Evolutionary conservation across 2,888 invertebrate species (phyloP).

Genomic region (Stenoptilia bipunctidactyla): DNA sequence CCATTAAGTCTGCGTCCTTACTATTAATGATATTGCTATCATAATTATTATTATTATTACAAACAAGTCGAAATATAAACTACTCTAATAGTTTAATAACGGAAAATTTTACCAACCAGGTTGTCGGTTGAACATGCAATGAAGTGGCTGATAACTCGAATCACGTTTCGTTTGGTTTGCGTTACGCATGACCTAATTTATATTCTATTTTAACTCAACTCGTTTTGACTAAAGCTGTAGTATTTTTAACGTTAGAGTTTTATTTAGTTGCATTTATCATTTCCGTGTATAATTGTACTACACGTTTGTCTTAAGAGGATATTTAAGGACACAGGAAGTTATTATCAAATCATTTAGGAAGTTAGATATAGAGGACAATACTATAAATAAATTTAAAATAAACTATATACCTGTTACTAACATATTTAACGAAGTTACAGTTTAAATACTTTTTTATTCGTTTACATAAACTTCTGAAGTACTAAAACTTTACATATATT

Average conservation of each 20-base stretch:
- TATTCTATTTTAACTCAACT: conserved; percentile 35
- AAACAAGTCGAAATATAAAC: conserved; percentile 46
- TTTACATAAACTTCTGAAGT: too few species aligned
- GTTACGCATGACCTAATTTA: conserved; percentile 41
- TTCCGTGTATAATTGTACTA: conserved; percentile 42
- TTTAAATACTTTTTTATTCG: too few species aligned
- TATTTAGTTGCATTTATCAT: conserved; percentile 30
- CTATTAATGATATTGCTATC: conserved; percentile 69
- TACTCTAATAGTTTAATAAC: conserved; percentile 32
- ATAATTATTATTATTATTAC: conserved; percentile 62
- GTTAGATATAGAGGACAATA: too few species aligned
- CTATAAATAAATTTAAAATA: too few species aligned
- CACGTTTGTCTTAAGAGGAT: conserved; percentile 52
- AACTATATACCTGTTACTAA: too few species aligned
- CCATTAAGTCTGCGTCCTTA: conserved; percentile 66
- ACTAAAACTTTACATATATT: too few species aligned
- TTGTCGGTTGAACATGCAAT: conserved; percentile 26
- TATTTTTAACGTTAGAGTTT: conserved; percentile 23
- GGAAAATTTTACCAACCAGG: conserved; percentile 35
- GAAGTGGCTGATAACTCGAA: conserved; percentile 22
- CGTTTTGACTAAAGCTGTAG: conserved; percentile 23
- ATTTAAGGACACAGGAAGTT: conserved; percentile 59
- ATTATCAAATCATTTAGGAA: conserved; percentile 64
- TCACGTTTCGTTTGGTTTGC: conserved; percentile 22
- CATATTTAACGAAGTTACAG: too few species aligned